Base-by-base conservation (phyloP, 2,888 invertebrate genomes). In the Drosophila formosana region DNA sequence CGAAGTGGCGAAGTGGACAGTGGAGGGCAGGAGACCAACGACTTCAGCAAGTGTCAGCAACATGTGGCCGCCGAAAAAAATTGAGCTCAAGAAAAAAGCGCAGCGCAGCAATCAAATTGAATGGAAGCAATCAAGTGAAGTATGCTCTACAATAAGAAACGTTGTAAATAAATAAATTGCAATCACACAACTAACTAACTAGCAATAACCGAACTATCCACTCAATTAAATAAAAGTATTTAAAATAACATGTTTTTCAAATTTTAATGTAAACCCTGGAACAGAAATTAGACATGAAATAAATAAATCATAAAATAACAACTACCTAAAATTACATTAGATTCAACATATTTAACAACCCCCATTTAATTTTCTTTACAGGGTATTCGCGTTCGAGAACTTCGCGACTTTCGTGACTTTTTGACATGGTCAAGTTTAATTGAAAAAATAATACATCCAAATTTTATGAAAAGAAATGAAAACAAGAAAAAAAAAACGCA, bases 41-140 rank as follows among this genome's bases (percentile, higher is more conserved):
- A 75, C 75, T 80, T 82, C 83, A 85, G 85, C 81, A 88, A 87
- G 72, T 87, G 88, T 88, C 86, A 87, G 89, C 88, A 88, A 89
- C 88, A 88, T 89, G 89, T 88, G 89, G 85, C 81, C 68, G 70
- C 55, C 50, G 61, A 57, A 60, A 76, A 77, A 78, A 82, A 75
- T 68, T 37, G 56, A 72, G 68, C 63, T 51, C 32, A 77, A 60
- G 66, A 61, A 72, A 78, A 55, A 66, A 73, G 50, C 64, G 61
- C 64, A 65, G 62, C 64, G 52, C 47, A 53, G 68, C 63, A 73
- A 79, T 72, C 66, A 72, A 65, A 78, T 63, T 56, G 53, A 68
- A 49, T 47, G 13, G 13, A 23, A 32, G 47, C n/a, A 23, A 32
- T 47, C n/a, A 25, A n/a, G 8, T 23, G 25, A 2, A 9, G 23